These are phyloP conservation scores for Malurus splendens DNA, from an alignment of 2,797 vertebrate genomes.

Conservation along the genomic window DNA sequence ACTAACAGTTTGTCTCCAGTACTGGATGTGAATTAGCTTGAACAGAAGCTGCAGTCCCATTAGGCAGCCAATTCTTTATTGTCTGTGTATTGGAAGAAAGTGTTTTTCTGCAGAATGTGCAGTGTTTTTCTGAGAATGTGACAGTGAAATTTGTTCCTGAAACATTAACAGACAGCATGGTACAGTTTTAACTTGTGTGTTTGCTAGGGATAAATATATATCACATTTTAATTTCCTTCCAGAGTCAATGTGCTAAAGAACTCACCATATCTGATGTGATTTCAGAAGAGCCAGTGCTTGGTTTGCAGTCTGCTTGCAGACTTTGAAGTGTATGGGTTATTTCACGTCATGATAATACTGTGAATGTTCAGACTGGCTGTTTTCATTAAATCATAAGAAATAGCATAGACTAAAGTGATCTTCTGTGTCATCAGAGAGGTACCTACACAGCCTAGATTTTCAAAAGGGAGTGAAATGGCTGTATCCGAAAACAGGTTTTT, in stretches of 20 bases:
- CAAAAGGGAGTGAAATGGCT: background rate
- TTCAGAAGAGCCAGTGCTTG: background rate
- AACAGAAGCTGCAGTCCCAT: background rate
- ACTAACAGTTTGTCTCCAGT: background rate
- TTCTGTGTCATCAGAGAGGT: background rate
- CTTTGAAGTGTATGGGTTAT: background rate
- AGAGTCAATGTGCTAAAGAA: background rate
- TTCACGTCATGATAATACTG: background rate
- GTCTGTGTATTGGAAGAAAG: background rate
- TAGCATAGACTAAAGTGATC: background rate
- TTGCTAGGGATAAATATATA: background rate
- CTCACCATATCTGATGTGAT: background rate
- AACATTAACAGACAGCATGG: background rate
- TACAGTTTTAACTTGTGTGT: background rate
- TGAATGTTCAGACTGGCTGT: background rate
- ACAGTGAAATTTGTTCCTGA: background rate
- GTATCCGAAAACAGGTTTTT: background rate
- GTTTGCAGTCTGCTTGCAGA: background rate
- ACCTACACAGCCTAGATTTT: background rate
- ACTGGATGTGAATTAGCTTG: background rate
- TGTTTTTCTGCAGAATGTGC: too few species aligned
- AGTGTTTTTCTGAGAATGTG: background rate
- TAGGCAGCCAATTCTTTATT: background rate
- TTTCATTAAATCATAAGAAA: background rate
- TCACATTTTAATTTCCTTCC: background rate